Percentiles rank a stretch among this genome's conserved stretches.
phyloP scores from a whole-genome alignment of 2,888 invertebrate species.

The Siphonodentalium dalli region DNA sequence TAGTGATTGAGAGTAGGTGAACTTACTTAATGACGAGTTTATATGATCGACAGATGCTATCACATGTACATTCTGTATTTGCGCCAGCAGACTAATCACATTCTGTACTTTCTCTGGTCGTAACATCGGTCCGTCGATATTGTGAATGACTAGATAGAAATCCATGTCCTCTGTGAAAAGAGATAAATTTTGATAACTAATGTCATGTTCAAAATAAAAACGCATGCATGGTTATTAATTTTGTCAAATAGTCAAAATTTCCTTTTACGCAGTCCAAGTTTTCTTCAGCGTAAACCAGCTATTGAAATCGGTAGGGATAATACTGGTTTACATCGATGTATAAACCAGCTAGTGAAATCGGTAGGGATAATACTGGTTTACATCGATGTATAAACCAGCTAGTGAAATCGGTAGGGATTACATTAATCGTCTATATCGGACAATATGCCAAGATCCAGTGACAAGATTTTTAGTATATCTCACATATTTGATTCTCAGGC shows the following conservation, averaged over 20 bases:
- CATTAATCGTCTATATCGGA: no score
- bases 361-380: no score
- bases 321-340: no score
- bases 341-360: no score
- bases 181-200: neutral
- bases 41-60: constrained; percentile 93
- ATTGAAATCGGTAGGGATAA: no score
- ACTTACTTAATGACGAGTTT: constrained; percentile 73
- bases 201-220: neutral
- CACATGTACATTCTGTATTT: constrained; percentile 79
- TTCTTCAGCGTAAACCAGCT: no score
- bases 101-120: constrained; percentile 80
- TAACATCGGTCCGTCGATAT: constrained; percentile 87
- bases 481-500: no score
- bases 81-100: constrained; percentile 78
- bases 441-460: no score
- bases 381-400: no score
- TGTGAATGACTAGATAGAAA: constrained; percentile 82
- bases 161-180: constrained; percentile 72
- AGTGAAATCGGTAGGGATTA: no score
- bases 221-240: neutral
- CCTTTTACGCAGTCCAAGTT: no score
- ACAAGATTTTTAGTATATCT: no score
- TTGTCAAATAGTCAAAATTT: neutral
- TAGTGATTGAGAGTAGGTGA: neutral